A percentile compares a stretch with the other conserved stretches of the same genome.
phyloP scores from a whole-genome alignment of 2,888 invertebrate species.

The Pollenia amentaria region DNA sequence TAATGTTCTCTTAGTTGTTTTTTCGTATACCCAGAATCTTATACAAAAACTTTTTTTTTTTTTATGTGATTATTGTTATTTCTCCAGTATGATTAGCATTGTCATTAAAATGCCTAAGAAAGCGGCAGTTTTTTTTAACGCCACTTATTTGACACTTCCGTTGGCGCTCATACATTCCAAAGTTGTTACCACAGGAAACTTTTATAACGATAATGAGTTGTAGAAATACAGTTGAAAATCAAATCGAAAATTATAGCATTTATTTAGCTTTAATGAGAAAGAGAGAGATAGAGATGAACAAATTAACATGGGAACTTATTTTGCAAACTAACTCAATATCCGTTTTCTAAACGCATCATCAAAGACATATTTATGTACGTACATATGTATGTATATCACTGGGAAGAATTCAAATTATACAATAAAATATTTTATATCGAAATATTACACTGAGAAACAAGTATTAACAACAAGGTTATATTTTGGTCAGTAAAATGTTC shows the following conservation, averaged over 20 bases:
- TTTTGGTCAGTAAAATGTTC: too few relatives aligned
- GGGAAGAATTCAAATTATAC: conserved; percentile 19
- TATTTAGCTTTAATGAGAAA: conserved; percentile 19
- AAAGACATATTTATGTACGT: conserved; percentile 8
- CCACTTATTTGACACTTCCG: conserved; percentile 83
- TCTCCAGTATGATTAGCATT: conserved; percentile 66
- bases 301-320: conserved; percentile 76
- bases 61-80: conserved; percentile 45
- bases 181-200: not conserved
- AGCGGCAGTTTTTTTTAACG: conserved; percentile 77
- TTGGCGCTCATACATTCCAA: conserved; percentile 68
- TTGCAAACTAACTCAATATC: conserved; percentile 70
- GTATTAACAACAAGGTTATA: not conserved
- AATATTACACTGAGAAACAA: conserved; percentile 15
- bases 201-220: conserved; percentile 36
- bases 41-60: not conserved
- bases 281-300: conserved; percentile 14
- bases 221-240: conserved; percentile 28
- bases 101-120: conserved; percentile 70
- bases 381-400: too few relatives aligned
- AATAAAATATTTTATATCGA: not conserved
- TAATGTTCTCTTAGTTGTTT: conserved; percentile 53
- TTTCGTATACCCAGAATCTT: not conserved
- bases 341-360: conserved; percentile 56
- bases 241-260: conserved; percentile 12